phyloP scores from a whole-genome alignment of 2,888 invertebrate genomes.

The Byasa hedistus region DNA sequence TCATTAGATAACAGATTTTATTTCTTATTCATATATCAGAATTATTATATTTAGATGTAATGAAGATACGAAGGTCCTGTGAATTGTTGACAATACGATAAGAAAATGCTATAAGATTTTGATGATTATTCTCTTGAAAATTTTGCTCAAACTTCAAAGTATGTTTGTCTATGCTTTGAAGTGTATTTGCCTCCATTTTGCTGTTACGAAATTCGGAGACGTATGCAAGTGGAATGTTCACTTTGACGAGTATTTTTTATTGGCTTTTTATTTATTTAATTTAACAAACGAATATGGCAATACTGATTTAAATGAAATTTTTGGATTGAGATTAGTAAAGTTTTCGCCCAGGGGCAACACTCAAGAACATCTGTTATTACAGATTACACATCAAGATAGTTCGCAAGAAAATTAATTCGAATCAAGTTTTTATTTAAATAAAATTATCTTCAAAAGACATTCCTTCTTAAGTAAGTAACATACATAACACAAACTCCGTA shows the following conservation, averaged over 20 bases:
- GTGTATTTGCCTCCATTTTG: slow-evolving; percentile 11
- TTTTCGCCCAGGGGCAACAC: not conserved
- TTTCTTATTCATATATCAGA: slow-evolving; percentile 73
- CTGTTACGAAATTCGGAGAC: not conserved
- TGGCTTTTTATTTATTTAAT: not conserved
- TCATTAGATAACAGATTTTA: slow-evolving; percentile 74
- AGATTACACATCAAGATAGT: not conserved
- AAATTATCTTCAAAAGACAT: not conserved
- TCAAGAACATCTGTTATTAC: not conserved
- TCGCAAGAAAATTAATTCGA: not conserved
- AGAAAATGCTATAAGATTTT: slow-evolving; percentile 60
- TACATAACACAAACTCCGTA: not conserved
- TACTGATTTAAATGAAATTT: not conserved
- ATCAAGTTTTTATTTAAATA: not conserved
- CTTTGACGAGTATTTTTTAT: slow-evolving; percentile 8
- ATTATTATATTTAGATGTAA: slow-evolving; percentile 71
- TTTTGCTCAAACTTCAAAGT: slow-evolving; percentile 62
- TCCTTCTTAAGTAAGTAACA: not conserved
- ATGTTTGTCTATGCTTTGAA: slow-evolving; percentile 5
- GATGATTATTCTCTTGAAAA: slow-evolving; percentile 59
- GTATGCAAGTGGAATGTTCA: not conserved
- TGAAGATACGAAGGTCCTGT: slow-evolving; percentile 58
- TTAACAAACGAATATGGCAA: not conserved
- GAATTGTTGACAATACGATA: slow-evolving; percentile 77
- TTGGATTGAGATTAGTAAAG: slow-evolving; percentile 2